phyloP scores from a whole-genome alignment of 1,140 invertebrate species.

The Antheraea mylitta region DNA sequence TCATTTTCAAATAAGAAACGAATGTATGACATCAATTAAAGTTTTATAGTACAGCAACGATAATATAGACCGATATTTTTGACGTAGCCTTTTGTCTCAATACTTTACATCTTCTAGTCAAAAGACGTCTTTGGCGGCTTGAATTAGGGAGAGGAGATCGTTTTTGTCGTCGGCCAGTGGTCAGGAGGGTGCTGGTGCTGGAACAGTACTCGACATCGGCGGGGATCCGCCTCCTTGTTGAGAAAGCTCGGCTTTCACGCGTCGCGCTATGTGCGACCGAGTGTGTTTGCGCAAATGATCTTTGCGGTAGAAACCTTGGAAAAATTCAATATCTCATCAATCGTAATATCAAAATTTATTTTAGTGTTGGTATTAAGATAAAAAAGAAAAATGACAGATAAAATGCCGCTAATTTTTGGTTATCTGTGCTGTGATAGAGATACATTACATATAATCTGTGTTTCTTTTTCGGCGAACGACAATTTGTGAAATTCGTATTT shows the following conservation, averaged over 20 bases:
- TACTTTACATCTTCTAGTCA: slow-evolving; percentile 23
- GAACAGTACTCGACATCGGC: slow-evolving; percentile 25
- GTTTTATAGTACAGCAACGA: too few species aligned
- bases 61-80: too few species aligned
- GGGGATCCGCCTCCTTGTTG: slow-evolving; percentile 75
- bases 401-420: too few species aligned
- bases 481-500: too few species aligned
- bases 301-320: slow-evolving; percentile 83
- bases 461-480: too few species aligned
- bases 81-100: not conserved
- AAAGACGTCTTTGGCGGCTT: slow-evolving; percentile 65
- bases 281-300: slow-evolving; percentile 90
- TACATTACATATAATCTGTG: too few species aligned
- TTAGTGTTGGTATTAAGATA: too few species aligned
- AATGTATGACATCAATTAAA: too few species aligned
- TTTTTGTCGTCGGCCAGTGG: slow-evolving; percentile 52
- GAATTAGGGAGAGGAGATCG: slow-evolving; percentile 64
- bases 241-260: slow-evolving; percentile 90
- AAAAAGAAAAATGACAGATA: too few species aligned
- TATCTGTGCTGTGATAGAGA: too few species aligned
- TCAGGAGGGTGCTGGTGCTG: slow-evolving; percentile 53
- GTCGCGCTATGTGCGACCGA: slow-evolving; percentile 88
- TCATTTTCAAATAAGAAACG: too few species aligned
- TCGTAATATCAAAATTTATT: too few species aligned
- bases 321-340: not conserved